Evolutionary conservation across 1,140 invertebrate species (phyloP).

Genomic region (Brachionus koreanus): DNA sequence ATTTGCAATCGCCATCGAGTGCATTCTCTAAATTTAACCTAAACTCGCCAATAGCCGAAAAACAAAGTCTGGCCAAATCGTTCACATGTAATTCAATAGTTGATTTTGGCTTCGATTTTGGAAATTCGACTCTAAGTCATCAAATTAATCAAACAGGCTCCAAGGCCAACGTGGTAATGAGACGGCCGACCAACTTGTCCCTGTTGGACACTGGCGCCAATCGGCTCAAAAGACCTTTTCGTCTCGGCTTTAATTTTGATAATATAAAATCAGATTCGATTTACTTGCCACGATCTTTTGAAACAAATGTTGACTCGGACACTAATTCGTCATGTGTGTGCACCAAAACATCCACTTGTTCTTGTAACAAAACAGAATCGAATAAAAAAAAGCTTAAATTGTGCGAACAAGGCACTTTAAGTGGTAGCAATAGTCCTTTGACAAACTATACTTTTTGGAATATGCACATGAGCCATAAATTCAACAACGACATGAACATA

Average conservation of each 20-base stretch:
- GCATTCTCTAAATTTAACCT: slow-evolving; percentile 33
- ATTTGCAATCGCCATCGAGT: neutral
- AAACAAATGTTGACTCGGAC: neutral
- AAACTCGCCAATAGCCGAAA: slow-evolving; percentile 12
- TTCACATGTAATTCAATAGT: slow-evolving; percentile 5
- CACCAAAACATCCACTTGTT: neutral
- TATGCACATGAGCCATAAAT: neutral
- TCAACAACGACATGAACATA: neutral
- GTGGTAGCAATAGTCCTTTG: neutral
- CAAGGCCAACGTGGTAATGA: neutral
- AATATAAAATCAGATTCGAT: neutral
- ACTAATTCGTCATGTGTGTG: neutral
- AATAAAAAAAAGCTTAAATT: neutral
- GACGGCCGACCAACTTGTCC: slow-evolving; percentile 13
- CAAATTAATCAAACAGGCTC: neutral
- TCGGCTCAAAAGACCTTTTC: neutral
- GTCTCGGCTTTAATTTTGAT: too few relatives aligned
- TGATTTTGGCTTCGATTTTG: neutral
- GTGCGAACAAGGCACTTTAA: neutral
- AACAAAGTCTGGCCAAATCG: neutral
- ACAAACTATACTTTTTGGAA: neutral
- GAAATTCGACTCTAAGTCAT: neutral
- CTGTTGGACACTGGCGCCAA: neutral
- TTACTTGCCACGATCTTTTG: neutral
- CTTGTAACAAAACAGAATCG: neutral